phyloP scores from a whole-genome alignment of 64 coral and sea anemone species.

The Acropora tenuis region DNA sequence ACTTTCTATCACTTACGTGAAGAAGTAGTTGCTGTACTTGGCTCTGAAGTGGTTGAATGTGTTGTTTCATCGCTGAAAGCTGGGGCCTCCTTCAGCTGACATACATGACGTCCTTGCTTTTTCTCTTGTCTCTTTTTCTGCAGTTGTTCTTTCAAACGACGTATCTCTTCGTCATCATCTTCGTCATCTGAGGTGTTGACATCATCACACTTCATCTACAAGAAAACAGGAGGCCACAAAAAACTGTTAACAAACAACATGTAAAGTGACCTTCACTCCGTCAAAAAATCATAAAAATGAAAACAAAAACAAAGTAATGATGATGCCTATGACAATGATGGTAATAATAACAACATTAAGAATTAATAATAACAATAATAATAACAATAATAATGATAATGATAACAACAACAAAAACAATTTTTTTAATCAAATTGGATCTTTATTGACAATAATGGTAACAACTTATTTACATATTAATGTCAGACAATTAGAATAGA shows the following conservation, averaged over 20 bases:
- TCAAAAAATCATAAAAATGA: not conserved
- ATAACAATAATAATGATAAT: too few relatives aligned
- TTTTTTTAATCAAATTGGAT: too few relatives aligned
- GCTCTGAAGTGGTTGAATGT: conserved; percentile 52
- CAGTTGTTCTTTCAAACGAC: conserved; percentile 77
- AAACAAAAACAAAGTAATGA: not conserved
- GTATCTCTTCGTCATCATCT: conserved; percentile 91
- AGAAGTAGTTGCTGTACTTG: conserved; percentile 50
- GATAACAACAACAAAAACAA: too few relatives aligned
- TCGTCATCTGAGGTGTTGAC: conserved; percentile 60
- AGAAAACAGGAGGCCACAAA: not conserved
- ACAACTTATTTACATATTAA: too few relatives aligned
- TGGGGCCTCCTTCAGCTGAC: conserved; percentile 18
- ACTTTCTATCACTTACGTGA: conserved; percentile 38
- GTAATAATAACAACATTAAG: too few relatives aligned
- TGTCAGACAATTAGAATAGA: too few relatives aligned
- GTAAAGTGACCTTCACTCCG: too few relatives aligned
- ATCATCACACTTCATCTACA: conserved; percentile 95
- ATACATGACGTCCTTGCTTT: conserved; percentile 58
- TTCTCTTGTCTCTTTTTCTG: conserved; percentile 78
- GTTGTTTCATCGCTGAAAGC: conserved; percentile 85
- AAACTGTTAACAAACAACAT: not conserved
- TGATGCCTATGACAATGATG: too few relatives aligned
- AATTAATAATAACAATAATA: too few relatives aligned
- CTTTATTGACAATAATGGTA: too few relatives aligned